phyloP scores from a whole-genome alignment of 2,113 vertebrate genomes.

The Tachysurus vachellii region DNA sequence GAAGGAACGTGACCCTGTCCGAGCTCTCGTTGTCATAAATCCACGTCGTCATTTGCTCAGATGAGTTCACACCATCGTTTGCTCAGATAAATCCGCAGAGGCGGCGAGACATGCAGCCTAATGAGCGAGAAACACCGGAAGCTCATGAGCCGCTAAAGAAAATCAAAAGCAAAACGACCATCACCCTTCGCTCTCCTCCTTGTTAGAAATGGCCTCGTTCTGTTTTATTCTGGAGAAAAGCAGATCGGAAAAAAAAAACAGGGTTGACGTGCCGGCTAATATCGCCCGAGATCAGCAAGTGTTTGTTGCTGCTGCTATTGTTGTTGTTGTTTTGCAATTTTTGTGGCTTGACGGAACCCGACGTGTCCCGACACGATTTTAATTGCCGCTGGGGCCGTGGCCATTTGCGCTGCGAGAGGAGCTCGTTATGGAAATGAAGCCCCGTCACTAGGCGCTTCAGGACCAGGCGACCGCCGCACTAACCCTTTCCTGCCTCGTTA shows the following conservation, averaged over 20 bases:
- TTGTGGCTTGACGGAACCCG: constrained; percentile 64
- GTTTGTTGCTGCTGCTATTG: constrained; percentile 54
- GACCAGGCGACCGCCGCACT: constrained; percentile 50
- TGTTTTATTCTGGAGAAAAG: constrained; percentile 54
- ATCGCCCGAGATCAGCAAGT: constrained; percentile 47
- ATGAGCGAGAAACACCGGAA: constrained; percentile 18
- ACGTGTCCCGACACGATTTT: constrained; percentile 80
- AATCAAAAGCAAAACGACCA: constrained; percentile 20
- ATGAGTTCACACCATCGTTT: neutral
- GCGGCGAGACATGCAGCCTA: constrained; percentile 14
- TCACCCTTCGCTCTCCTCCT: constrained; percentile 8
- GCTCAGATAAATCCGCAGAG: neutral
- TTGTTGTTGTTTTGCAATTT: constrained; percentile 64
- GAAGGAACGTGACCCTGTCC: neutral
- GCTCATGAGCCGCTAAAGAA: neutral
- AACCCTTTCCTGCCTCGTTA: constrained; percentile 51
- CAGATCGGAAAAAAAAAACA: constrained; percentile 54
- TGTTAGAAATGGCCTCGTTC: constrained; percentile 39
- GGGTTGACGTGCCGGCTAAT: constrained; percentile 57
- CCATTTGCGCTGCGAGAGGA: constrained; percentile 67
- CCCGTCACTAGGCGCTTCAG: constrained; percentile 58
- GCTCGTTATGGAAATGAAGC: constrained; percentile 75
- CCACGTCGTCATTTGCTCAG: neutral
- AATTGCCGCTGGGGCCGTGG: constrained; percentile 76
- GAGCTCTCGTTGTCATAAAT: neutral